Conservation (phyloP, 1,140 invertebrate species). For the Leptestheria dahalacensis region DNA sequence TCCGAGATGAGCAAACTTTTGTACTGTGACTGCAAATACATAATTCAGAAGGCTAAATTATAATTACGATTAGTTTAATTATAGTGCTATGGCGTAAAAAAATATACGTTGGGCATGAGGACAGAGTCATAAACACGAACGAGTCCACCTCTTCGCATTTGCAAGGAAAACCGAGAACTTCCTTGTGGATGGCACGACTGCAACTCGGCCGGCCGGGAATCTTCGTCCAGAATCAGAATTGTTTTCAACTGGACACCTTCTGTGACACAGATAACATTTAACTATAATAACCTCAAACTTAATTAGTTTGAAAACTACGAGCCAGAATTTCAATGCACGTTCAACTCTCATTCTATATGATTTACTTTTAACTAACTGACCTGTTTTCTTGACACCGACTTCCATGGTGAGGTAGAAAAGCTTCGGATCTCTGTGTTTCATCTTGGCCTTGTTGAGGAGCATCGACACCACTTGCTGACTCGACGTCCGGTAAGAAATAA, state of each 20-base stretch:
- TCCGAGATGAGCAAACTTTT: constrained; percentile 80
- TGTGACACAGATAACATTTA: constrained; percentile 17
- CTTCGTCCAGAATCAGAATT: constrained; percentile 67
- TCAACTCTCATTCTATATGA: not conserved
- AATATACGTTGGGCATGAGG: constrained; percentile 59
- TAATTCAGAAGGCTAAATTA: too few species aligned
- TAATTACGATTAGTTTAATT: too few species aligned
- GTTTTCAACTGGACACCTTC: constrained; percentile 49
- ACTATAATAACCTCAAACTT: too few species aligned
- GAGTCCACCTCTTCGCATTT: constrained; percentile 65
- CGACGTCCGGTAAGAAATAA: constrained; percentile 67
- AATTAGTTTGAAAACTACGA: too few species aligned
- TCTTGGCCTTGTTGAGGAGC: constrained; percentile 73
- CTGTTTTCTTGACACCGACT: constrained; percentile 48
- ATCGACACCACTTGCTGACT: constrained; percentile 68
- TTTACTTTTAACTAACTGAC: constrained; percentile 16
- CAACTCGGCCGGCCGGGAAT: constrained; percentile 67
- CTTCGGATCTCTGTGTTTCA: constrained; percentile 76
- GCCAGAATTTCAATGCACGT: too few species aligned
- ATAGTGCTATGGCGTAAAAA: not conserved
- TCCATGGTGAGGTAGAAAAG: constrained; percentile 90
- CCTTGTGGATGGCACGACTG: constrained; percentile 81
- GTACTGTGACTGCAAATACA: constrained; percentile 60
- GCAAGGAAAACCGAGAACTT: constrained; percentile 74
- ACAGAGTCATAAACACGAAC: constrained; percentile 82